phyloP scores from a whole-genome alignment of 2,113 vertebrate species.

The Perca fluviatilis region DNA sequence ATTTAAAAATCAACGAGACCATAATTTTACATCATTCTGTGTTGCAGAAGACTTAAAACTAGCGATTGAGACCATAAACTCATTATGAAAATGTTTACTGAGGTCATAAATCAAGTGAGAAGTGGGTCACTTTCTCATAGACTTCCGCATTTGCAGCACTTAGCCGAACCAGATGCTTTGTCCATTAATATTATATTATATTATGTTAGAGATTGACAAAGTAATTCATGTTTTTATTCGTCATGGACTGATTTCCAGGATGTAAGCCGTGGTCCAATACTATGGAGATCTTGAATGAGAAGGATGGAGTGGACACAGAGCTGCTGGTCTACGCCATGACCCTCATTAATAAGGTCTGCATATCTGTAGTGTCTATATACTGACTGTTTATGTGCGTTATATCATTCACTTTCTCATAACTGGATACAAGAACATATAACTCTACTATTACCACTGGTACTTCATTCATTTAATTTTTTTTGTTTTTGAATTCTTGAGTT shows the following conservation, averaged over 20 bases:
- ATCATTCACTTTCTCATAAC: not conserved
- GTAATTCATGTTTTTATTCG: not conserved
- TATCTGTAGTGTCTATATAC: not conserved
- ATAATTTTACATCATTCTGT: too few relatives aligned
- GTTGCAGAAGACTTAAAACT: too few relatives aligned
- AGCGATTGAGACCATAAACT: too few relatives aligned
- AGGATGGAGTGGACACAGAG: conserved; percentile 95
- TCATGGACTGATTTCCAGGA: conserved; percentile 75
- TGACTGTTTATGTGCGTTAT: not conserved
- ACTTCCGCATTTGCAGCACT: too few relatives aligned
- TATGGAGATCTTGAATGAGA: conserved; percentile 95
- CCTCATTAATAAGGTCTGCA: conserved; percentile 93
- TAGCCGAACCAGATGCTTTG: too few relatives aligned
- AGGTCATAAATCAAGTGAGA: too few relatives aligned
- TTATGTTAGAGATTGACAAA: not conserved
- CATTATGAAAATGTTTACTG: too few relatives aligned
- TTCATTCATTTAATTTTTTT: not conserved
- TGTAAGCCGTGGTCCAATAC: conserved; percentile 90
- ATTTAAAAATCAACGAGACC: too few relatives aligned
- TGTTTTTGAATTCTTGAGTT: not conserved
- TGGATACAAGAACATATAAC: not conserved
- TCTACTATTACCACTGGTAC: not conserved
- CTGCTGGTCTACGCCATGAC: conserved; percentile 95
- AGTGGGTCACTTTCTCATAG: too few relatives aligned
- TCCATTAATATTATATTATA: too few relatives aligned